Conservation (phyloP, 2,888 invertebrate genomes). For the Leptogaster cylindrica region DNA sequence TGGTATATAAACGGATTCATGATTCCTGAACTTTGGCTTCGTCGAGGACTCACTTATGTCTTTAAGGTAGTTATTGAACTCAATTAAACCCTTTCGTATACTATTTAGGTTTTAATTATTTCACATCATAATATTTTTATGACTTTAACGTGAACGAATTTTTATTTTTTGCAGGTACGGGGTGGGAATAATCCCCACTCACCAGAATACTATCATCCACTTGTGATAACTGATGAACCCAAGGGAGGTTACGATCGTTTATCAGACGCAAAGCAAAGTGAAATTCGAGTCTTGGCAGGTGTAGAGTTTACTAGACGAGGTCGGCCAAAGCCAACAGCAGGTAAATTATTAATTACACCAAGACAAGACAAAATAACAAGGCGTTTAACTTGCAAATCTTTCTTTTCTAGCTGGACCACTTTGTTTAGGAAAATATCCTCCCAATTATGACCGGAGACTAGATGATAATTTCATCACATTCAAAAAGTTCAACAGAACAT, state of each 20-base stretch:
- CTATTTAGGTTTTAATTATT: neutral
- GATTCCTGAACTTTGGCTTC: conserved; percentile 85
- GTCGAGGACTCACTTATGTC: conserved; percentile 83
- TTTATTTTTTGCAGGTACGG: conserved; percentile 61
- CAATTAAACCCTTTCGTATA: neutral
- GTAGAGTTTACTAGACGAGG: conserved; percentile 83
- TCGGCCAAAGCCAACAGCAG: conserved; percentile 77
- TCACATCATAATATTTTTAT: neutral
- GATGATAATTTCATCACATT: conserved; percentile 81
- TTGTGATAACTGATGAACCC: conserved; percentile 85
- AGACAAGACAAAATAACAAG: neutral
- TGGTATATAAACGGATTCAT: conserved; percentile 94
- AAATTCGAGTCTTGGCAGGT: conserved; percentile 78
- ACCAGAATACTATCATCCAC: conserved; percentile 83
- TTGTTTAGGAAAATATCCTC: conserved; percentile 73
- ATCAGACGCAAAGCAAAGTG: conserved; percentile 72
- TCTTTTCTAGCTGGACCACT: conserved; percentile 72
- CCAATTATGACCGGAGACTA: conserved; percentile 74
- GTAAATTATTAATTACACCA: conserved; percentile 57
- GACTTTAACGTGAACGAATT: no score
- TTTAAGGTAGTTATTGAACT: conserved; percentile 67
- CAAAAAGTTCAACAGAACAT: conserved; percentile 81
- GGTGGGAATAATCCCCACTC: conserved; percentile 92
- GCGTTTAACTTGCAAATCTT: neutral
- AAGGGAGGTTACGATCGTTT: conserved; percentile 82